phyloP scores from a whole-genome alignment of 2,113 vertebrate genomes.

The Cyphotilapia sp. region DNA sequence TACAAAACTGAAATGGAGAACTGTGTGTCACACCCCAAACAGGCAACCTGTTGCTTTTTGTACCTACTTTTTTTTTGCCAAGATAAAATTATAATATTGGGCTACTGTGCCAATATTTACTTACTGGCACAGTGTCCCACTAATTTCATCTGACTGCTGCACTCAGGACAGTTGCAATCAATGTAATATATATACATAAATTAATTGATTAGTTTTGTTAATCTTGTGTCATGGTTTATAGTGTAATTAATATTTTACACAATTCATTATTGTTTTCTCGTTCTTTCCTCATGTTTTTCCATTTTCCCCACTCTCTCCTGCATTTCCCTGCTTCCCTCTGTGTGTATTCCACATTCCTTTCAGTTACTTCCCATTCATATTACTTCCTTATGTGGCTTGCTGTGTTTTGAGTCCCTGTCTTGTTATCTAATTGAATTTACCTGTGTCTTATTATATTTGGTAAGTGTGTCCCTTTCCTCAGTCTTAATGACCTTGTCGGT shows the following conservation, averaged over 20 bases:
- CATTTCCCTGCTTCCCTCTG: neutral
- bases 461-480: neutral
- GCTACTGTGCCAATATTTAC: accelerated
- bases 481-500: neutral
- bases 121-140: neutral
- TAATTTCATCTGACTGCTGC: neutral
- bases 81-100: neutral
- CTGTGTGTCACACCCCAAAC: neutral
- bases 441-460: neutral
- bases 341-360: neutral
- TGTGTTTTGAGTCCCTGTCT: neutral
- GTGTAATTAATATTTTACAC: accelerated
- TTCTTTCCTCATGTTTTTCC: neutral
- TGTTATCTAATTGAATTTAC: neutral
- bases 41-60: neutral
- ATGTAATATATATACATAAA: neutral
- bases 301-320: neutral
- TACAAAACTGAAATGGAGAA: neutral
- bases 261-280: accelerated
- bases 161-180: neutral
- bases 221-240: neutral
- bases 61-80: neutral
- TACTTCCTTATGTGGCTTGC: neutral
- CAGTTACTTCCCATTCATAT: neutral
- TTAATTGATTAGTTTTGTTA: neutral